phyloP scores from a whole-genome alignment of 1,140 invertebrate genomes.

The Neodiprion lecontei region DNA sequence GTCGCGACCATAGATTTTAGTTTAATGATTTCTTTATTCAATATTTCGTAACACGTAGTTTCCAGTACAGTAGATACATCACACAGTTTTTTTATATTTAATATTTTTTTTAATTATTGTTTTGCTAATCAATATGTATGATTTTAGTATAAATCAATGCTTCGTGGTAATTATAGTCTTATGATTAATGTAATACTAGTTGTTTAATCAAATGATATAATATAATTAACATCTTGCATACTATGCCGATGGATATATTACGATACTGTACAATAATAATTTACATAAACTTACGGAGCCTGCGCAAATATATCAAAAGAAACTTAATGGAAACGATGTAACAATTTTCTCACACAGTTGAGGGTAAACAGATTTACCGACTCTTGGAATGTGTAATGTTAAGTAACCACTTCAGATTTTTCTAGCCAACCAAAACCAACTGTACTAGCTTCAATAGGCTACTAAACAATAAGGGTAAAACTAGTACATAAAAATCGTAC shows the following conservation, averaged over 20 bases:
- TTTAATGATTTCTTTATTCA: conserved; percentile 50
- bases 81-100: conserved; percentile 35
- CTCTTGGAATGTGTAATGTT: not conserved
- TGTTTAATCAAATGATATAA: conserved; percentile 36
- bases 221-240: conserved; percentile 17
- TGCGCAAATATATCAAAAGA: not conserved
- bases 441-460: not conserved
- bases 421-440: not conserved
- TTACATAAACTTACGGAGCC: conserved; percentile 24
- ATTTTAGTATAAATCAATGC: conserved; percentile 38
- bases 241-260: conserved; percentile 26
- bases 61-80: conserved; percentile 44
- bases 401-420: not conserved
- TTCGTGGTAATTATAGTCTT: conserved; percentile 40
- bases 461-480: not conserved
- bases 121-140: too few relatives aligned
- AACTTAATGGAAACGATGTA: not conserved
- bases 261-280: conserved; percentile 44
- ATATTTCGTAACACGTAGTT: conserved; percentile 51
- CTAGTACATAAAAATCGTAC: not conserved
- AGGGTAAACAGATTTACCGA: not conserved
- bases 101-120: conserved; percentile 28
- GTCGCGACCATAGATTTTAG: conserved; percentile 29
- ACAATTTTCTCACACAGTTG: not conserved
- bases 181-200: conserved; percentile 36